Percentiles rank a stretch among this genome's conserved stretches.
phyloP scores from a whole-genome alignment of 2,797 vertebrate species.

The Tauraco hartlaubi region DNA sequence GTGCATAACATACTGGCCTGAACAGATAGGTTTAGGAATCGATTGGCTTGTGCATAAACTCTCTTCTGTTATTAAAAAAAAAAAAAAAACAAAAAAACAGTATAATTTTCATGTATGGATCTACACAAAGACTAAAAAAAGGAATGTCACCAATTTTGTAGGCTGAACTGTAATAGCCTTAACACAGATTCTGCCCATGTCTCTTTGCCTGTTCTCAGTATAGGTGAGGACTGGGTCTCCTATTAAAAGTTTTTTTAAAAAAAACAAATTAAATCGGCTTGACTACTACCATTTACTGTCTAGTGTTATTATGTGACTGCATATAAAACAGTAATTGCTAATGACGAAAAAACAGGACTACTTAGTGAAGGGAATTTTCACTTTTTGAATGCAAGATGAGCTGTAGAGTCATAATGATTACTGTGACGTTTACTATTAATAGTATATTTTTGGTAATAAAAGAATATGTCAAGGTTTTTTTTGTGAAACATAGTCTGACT shows the following conservation, averaged over 20 bases:
- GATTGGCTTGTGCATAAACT: background rate
- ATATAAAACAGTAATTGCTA: background rate
- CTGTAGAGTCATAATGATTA: background rate
- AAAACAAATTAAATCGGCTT: background rate
- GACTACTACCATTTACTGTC: background rate
- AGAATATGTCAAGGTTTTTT: accelerated
- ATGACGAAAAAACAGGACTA: background rate
- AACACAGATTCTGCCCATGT: background rate
- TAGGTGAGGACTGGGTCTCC: background rate
- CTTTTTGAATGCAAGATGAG: background rate
- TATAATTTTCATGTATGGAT: background rate
- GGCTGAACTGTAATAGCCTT: background rate
- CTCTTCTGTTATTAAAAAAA: background rate
- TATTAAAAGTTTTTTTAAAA: background rate
- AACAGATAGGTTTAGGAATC: constrained; percentile 13
- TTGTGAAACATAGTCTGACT: background rate
- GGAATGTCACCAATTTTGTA: background rate
- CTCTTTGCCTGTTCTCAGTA: background rate
- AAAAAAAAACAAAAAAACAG: no score
- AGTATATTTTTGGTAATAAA: background rate
- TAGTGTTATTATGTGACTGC: background rate
- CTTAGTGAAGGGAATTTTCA: background rate
- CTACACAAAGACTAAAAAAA: background rate
- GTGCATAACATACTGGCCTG: background rate
- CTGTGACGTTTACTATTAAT: constrained; percentile 2